Percentiles rank a stretch among this genome's conserved stretches.
phyloP scores from a whole-genome alignment of 2,797 vertebrate genomes.

The Semotilus atromaculatus region DNA sequence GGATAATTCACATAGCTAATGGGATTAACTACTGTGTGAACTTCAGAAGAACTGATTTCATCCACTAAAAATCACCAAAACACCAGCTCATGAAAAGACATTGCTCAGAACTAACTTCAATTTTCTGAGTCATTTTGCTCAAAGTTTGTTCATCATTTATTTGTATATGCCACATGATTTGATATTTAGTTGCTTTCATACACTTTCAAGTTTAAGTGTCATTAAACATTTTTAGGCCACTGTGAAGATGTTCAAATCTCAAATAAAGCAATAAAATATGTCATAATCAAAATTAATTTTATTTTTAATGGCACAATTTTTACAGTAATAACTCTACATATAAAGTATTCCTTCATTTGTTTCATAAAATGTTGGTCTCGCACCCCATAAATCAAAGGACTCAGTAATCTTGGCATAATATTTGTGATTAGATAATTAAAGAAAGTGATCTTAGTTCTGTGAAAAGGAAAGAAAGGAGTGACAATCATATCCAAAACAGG shows the following conservation, averaged over 20 bases:
- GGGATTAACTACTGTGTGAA: not conserved
- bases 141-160: not conserved
- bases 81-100: not conserved
- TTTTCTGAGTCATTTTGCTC: not conserved
- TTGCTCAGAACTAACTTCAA: not conserved
- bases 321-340: constrained; percentile 14
- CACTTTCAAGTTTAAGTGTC: not conserved
- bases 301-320: constrained; percentile 24
- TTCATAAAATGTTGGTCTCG: constrained; percentile 65
- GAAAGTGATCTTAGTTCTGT: constrained; percentile 20
- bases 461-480: not conserved
- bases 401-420: constrained; percentile 67
- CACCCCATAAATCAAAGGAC: constrained; percentile 69
- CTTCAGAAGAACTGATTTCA: not conserved
- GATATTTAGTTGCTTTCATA: not conserved
- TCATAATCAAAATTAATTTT: not conserved
- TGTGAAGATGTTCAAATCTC: not conserved
- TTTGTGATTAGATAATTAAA: constrained; percentile 38
- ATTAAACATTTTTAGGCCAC: not conserved
- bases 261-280: not conserved
- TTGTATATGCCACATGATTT: not conserved
- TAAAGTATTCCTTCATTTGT: constrained; percentile 51
- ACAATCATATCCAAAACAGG: not conserved
- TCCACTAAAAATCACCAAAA: not conserved
- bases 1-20: not conserved